Percentiles rank a stretch among this genome's conserved stretches.
Conservation (phyloP, 2,888 invertebrate species). For the Apoda limacodes region DNA sequence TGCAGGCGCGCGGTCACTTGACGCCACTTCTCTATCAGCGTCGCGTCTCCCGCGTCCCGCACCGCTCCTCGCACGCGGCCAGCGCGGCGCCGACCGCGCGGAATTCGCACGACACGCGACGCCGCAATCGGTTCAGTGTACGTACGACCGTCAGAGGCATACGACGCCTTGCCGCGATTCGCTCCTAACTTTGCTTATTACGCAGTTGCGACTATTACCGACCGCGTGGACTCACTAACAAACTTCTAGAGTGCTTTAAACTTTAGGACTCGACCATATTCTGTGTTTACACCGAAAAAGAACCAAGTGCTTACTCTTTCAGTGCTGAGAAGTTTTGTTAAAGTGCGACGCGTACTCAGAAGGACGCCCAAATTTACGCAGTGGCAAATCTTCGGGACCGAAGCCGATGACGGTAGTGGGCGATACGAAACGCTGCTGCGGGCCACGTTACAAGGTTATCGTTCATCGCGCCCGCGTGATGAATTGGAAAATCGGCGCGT, state of each 20-base stretch:
- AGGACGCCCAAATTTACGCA: slow-evolving; percentile 37
- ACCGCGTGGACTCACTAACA: slow-evolving; percentile 56
- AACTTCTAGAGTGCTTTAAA: slow-evolving; percentile 21
- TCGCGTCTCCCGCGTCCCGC: slow-evolving; percentile 35
- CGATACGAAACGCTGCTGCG: slow-evolving; percentile 47
- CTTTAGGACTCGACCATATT: slow-evolving; percentile 11
- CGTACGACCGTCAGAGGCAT: slow-evolving; percentile 57
- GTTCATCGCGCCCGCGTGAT: slow-evolving; percentile 64
- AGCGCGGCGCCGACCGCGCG: slow-evolving; percentile 44
- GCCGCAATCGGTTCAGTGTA: slow-evolving; percentile 41
- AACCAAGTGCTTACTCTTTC: slow-evolving; percentile 51
- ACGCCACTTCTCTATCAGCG: slow-evolving; percentile 50
- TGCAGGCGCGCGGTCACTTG: slow-evolving; percentile 41
- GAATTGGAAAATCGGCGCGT: slow-evolving; percentile 70
- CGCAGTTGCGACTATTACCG: slow-evolving; percentile 55
- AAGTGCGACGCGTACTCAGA: slow-evolving; percentile 42
- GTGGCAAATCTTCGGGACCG: slow-evolving; percentile 35
- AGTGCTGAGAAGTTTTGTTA: slow-evolving; percentile 53
- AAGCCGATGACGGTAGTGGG: slow-evolving; percentile 39
- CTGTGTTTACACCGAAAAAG: slow-evolving; percentile 11
- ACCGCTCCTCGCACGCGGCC: slow-evolving; percentile 29
- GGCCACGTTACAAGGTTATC: slow-evolving; percentile 69
- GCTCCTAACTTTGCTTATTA: slow-evolving; percentile 52
- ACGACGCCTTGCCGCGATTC: slow-evolving; percentile 45
- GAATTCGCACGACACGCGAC: slow-evolving; percentile 34